Evolutionary conservation across 2,113 vertebrate species (phyloP).

Genomic region (Porphyrio hochstetteri): DNA sequence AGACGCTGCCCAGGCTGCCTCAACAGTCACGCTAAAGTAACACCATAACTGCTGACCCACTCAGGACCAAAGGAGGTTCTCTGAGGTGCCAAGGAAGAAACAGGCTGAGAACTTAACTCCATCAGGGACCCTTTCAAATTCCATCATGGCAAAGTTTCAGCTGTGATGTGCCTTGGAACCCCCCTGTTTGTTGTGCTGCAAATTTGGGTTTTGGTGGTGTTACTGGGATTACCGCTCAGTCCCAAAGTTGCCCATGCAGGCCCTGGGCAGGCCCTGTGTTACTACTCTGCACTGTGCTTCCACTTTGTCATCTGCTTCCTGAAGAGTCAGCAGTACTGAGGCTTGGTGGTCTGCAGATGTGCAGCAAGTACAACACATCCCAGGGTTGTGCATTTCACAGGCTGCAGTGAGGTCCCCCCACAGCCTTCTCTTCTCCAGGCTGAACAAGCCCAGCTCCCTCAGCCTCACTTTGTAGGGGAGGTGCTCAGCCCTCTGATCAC

Average conservation of each 20-base stretch:
- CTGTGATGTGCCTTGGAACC: background rate
- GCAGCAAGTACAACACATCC: background rate
- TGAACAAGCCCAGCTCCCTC: no score
- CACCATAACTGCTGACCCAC: background rate
- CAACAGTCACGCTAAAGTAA: background rate
- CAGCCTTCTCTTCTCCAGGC: no score
- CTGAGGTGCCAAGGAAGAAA: background rate
- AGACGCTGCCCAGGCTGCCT: background rate
- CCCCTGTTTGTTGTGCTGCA: background rate
- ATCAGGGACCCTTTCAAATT: background rate
- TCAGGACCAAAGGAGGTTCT: background rate
- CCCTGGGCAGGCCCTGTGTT: background rate
- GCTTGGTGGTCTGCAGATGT: background rate
- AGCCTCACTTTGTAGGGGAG: no score
- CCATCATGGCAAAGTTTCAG: background rate
- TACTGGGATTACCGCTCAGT: background rate
- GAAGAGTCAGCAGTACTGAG: background rate
- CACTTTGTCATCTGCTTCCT: background rate
- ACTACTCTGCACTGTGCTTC: background rate
- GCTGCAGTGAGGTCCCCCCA: no score
- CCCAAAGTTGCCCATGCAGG: background rate
- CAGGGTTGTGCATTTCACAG: background rate
- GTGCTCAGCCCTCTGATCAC: no score
- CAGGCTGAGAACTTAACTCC: background rate
- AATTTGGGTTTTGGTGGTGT: fast-evolving